phyloP scores from a whole-genome alignment of 2,888 invertebrate genomes.

The Apamea anceps region DNA sequence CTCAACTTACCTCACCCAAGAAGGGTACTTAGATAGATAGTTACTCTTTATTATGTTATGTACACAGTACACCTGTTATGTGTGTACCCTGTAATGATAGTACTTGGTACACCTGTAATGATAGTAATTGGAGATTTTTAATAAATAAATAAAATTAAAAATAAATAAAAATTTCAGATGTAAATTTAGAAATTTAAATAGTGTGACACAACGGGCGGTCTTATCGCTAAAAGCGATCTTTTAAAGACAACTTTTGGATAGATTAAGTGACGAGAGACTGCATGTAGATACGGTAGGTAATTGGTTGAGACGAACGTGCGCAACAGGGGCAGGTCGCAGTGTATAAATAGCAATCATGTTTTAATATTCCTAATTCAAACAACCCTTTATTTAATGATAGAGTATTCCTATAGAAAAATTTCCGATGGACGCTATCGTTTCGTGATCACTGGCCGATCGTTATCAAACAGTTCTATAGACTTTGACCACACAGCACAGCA shows the following conservation, averaged over 20 bases:
- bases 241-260: neutral
- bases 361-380: neutral
- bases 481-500: constrained; percentile 17
- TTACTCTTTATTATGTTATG: neutral
- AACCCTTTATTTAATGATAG: neutral
- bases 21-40: neutral
- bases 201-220: neutral
- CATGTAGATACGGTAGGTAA: neutral
- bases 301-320: too few species aligned
- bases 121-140: too few species aligned
- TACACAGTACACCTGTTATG: too few species aligned
- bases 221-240: neutral
- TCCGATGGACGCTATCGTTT: constrained; percentile 1
- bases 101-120: too few species aligned
- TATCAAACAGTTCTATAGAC: constrained; percentile 38
- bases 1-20: neutral
- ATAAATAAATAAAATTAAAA: too few species aligned
- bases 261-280: neutral
- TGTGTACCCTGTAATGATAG: too few species aligned
- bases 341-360: neutral
- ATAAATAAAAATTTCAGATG: neutral
- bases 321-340: too few species aligned
- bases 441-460: constrained; percentile 12
- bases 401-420: neutral
- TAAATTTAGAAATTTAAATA: neutral